A percentile compares a stretch with the other conserved stretches of the same genome.
Conservation (phyloP, 2,888 invertebrate genomes). For the Lamellibrachia satsuma region DNA sequence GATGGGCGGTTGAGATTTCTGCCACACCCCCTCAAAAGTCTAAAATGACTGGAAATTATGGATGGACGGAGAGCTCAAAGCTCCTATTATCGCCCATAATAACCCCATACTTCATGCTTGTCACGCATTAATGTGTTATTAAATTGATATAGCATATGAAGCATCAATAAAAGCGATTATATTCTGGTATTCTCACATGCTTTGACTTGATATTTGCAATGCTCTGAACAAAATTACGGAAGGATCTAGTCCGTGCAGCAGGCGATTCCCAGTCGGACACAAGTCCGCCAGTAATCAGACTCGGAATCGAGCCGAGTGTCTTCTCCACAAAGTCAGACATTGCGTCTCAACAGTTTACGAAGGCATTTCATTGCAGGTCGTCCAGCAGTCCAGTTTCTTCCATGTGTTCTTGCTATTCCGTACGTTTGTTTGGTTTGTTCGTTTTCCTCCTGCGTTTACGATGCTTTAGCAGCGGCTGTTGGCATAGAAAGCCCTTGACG, state of each 20-base stretch:
- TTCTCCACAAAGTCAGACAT: constrained; percentile 52
- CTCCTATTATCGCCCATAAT: constrained; percentile 14
- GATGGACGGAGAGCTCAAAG: background rate
- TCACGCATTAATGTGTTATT: background rate
- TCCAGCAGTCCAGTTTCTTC: background rate
- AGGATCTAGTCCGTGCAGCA: constrained; percentile 31
- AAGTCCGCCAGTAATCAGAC: constrained; percentile 45
- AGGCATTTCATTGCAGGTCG: background rate
- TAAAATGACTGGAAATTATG: too few species aligned
- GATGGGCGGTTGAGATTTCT: too few species aligned
- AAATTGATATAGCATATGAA: background rate
- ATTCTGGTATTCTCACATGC: constrained; percentile 32
- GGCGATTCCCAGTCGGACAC: constrained; percentile 37
- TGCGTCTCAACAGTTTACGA: background rate
- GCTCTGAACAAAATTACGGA: constrained; percentile 37
- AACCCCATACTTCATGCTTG: background rate
- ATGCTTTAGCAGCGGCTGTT: too few species aligned
- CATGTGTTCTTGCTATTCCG: background rate
- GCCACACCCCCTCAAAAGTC: too few species aligned
- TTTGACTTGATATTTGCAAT: constrained; percentile 38
- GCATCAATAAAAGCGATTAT: background rate
- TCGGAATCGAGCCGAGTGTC: constrained; percentile 48
- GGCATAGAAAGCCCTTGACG: background rate
- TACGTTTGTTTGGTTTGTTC: background rate
- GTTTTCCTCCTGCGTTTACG: background rate